Conservation (phyloP, 2,888 invertebrate species). For the Pollenia griseotomentosa region DNA sequence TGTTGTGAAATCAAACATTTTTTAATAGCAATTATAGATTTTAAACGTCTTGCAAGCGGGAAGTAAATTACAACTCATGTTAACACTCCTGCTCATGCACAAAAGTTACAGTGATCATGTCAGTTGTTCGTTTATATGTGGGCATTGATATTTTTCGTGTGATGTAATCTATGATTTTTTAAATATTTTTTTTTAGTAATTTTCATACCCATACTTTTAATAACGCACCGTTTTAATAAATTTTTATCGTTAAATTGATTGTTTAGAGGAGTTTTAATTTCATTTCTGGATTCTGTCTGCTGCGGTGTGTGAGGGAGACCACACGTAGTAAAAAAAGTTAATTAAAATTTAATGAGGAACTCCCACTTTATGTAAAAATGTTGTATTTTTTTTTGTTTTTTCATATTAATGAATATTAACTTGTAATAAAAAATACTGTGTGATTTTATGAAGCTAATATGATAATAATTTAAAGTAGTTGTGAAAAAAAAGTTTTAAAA, state of each 20-base stretch:
- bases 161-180: constrained; percentile 35
- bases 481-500: background rate
- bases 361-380: constrained; percentile 12
- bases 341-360: constrained; percentile 50
- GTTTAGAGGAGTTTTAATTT: constrained; percentile 29
- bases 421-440: background rate
- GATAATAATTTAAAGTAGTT: background rate
- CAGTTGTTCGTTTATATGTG: background rate
- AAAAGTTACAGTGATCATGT: background rate
- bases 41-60: constrained; percentile 3
- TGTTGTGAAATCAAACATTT: constrained; percentile 12
- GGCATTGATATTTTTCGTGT: constrained; percentile 27
- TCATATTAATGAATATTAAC: background rate
- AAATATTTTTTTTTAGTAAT: background rate
- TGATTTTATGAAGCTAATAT: background rate
- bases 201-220: constrained; percentile 11
- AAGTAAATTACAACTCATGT: constrained; percentile 6
- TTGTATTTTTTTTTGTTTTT: background rate
- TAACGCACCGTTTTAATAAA: constrained; percentile 20
- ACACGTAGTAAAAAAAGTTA: constrained; percentile 43
- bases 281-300: constrained; percentile 6
- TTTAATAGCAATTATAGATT: constrained; percentile 53
- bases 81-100: background rate
- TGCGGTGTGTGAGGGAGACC: constrained; percentile 21
- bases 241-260: constrained; percentile 40